These are phyloP conservation scores for Apaloderma vittatum DNA, from an alignment of 2,113 vertebrate species.

Conservation along the genomic window DNA sequence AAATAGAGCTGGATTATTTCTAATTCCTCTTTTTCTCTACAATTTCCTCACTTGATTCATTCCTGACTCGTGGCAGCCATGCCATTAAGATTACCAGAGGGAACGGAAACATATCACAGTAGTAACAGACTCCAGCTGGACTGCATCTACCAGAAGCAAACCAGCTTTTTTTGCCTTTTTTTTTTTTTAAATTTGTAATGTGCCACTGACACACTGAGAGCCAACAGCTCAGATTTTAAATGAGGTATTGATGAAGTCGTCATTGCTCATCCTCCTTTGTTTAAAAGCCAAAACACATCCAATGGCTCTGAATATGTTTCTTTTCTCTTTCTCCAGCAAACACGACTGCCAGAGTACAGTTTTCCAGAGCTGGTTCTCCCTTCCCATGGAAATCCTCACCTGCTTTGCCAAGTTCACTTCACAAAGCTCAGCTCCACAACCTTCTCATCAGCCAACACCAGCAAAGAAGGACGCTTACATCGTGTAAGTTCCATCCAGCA, in stretches of 20 bases:
- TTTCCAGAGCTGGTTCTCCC: background rate
- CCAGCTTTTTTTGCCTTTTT: background rate
- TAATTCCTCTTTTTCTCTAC: background rate
- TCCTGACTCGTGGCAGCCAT: background rate
- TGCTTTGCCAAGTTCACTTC: background rate
- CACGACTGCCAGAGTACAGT: rapidly evolving
- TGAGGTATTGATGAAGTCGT: background rate
- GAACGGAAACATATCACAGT: background rate
- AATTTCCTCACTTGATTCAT: background rate
- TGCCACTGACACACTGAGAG: background rate
- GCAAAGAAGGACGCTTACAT: background rate
- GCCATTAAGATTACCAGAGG: background rate
- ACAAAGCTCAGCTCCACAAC: rapidly evolving
- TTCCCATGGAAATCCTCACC: background rate
- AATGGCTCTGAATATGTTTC: background rate
- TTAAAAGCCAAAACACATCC: background rate
- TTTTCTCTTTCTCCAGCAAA: conserved; percentile 4
- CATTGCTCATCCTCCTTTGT: background rate
- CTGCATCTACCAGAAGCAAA: background rate
- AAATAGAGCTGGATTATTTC: background rate
- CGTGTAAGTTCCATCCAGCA: rapidly evolving
- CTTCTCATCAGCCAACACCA: background rate
- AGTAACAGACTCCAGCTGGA: background rate
- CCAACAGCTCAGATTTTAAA: background rate
- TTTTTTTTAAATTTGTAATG: background rate